phyloP scores from a whole-genome alignment of 1,140 invertebrate species.

The Drosophila repletoides region DNA sequence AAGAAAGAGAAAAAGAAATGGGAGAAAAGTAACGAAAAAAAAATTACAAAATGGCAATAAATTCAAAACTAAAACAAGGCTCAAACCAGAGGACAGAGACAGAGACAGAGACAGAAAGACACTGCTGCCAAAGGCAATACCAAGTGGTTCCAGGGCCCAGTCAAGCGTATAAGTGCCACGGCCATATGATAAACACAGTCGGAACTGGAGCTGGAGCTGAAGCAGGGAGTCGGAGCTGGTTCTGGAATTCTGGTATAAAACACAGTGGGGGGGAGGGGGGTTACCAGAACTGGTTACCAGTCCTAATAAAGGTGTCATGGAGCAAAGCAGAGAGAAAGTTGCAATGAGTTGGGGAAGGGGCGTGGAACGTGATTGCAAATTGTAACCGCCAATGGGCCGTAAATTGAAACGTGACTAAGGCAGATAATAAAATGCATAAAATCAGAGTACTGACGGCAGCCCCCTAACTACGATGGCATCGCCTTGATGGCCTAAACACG shows the following conservation, averaged over 20 bases:
- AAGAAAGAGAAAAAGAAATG: conserved; percentile 14
- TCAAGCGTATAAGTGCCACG: conserved; percentile 55
- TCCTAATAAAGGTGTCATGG: conserved; percentile 75
- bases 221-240: conserved; percentile 25
- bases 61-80: conserved; percentile 78
- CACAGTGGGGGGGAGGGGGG: conserved; percentile 9
- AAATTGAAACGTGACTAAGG: conserved; percentile 82
- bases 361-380: conserved; percentile 81
- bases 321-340: conserved; percentile 65
- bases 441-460: conserved; percentile 70
- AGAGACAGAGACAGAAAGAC: neutral
- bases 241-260: conserved; percentile 35
- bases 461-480: conserved; percentile 4
- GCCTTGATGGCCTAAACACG: conserved; percentile 45
- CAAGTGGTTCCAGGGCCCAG: conserved; percentile 42
- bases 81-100: conserved; percentile 30
- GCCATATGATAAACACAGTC: conserved; percentile 72
- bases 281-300: conserved; percentile 36
- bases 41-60: conserved; percentile 78
- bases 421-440: conserved; percentile 81
- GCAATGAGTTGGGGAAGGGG: conserved; percentile 16
- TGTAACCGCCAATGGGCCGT: conserved; percentile 82
- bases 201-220: conserved; percentile 13
- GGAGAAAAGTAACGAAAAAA: conserved; percentile 22
- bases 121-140: conserved; percentile 21